phyloP scores from a whole-genome alignment of 2,113 vertebrate genomes.

The Tetrax tetrax region DNA sequence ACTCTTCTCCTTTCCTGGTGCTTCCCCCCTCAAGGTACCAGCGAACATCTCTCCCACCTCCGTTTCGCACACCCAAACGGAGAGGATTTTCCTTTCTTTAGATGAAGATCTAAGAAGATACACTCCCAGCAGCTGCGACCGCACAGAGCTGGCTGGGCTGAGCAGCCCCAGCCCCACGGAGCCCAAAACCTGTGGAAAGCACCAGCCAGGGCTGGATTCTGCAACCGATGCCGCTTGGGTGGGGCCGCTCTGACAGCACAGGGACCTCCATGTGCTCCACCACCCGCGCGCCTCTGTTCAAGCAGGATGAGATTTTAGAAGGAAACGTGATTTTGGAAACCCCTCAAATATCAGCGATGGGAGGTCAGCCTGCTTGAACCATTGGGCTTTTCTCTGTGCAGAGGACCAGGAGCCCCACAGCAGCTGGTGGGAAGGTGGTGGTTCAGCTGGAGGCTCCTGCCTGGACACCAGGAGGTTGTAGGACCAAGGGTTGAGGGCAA shows the following conservation, averaged over 20 bases:
- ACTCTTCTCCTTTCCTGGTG: neutral
- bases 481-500: neutral
- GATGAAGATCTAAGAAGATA: neutral
- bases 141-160: rapidly evolving
- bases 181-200: neutral
- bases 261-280: neutral
- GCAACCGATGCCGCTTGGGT: neutral
- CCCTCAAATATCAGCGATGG: rapidly evolving
- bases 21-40: neutral
- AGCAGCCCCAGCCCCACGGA: neutral
- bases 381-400: neutral
- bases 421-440: neutral
- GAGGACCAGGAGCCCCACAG: neutral
- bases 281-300: rapidly evolving
- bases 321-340: neutral
- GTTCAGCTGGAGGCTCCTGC: neutral
- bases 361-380: neutral
- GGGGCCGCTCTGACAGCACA: neutral
- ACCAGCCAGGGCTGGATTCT: neutral
- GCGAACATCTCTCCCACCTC: neutral
- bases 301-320: neutral
- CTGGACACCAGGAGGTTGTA: neutral
- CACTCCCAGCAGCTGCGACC: neutral
- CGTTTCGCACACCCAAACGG: neutral
- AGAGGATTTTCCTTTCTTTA: neutral